Evolutionary conservation across 2,797 vertebrate species (phyloP), one percentile per base, ranked within the genome.

Genomic region (Brachyrhaphis roseni): DNA sequence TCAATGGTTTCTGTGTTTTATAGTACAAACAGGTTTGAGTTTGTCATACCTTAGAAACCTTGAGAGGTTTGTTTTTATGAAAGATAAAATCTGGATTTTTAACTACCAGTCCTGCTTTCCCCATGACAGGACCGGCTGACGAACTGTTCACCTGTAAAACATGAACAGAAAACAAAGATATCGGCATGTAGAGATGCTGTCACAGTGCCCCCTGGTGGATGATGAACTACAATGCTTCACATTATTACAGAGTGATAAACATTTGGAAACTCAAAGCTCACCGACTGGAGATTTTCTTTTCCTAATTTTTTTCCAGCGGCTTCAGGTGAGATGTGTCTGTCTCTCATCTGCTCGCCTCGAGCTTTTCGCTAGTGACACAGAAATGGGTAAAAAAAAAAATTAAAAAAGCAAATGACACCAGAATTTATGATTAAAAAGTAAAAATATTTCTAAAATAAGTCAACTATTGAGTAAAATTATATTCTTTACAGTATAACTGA

Each of bases 231-330:
- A 7, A 43, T 8, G 39, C 23, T 45, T 39, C 64, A 68, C 64
- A 41, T 26, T 2, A 20, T 39, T 4, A 26, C 49, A 23, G 20
- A 51, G 49, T 0, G 49, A 7, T 1, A 66, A 66, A 39, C 8
- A 11, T 18, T 18, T 16, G 55, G 51, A 18, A 55, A 55, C 16
- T 8, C 53, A 12, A 45, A 49, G 64, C 96, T 97, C 94, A 97
- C 97, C 18, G 75, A 23, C 20, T 78, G 87, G 86, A 93, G 10
- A 66, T 98, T 99, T 86, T 98, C 97, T 92, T 97, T 97, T n/a
- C 95, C 96, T 34, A 87, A 51, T 64, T 84, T 92, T 6, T 90
- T 81, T n/a, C 88, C 77, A 0, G 64, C 70, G 0, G 46, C 46
- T 3, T 93, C 87, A 0, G 95, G 90, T 5, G 91, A 94, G 74